Conservation (phyloP, 2,888 invertebrate genomes). For the Orchestes rusci region DNA sequence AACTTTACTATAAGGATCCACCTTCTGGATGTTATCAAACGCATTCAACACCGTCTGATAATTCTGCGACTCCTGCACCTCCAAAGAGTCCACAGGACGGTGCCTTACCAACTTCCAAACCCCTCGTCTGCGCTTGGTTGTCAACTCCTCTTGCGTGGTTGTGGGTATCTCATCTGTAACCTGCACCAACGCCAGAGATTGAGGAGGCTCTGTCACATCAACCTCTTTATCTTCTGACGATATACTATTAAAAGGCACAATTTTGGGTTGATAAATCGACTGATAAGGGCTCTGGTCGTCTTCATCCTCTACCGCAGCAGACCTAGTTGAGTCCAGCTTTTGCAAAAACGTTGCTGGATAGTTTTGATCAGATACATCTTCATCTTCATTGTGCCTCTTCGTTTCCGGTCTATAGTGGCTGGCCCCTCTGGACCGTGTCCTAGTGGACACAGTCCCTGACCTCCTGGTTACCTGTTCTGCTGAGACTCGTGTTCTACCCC, state of each 20-base stretch:
- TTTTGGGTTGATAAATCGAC: conserved; percentile 49
- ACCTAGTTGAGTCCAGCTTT: conserved; percentile 26
- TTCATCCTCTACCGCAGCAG: conserved; percentile 34
- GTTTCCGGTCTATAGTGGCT: conserved; percentile 47
- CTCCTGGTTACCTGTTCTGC: conserved; percentile 29
- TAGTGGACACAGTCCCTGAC: conserved; percentile 16
- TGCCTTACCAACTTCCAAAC: conserved; percentile 69
- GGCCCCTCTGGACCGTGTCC: conserved; percentile 47
- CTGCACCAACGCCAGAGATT: conserved; percentile 26
- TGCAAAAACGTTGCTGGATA: conserved; percentile 39
- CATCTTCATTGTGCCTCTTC: conserved; percentile 33
- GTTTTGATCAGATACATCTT: conserved; percentile 47
- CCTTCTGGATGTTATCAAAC: conserved; percentile 33
- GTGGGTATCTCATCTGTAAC: conserved; percentile 25
- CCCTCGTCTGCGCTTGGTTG: conserved; percentile 39
- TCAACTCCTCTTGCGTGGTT: neutral
- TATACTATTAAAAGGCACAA: conserved; percentile 32
- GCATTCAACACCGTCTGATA: conserved; percentile 44
- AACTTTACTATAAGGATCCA: conserved; percentile 16
- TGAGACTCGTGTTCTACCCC: conserved; percentile 29
- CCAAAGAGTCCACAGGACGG: conserved; percentile 60
- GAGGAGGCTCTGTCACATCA: neutral
- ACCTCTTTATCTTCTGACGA: neutral
- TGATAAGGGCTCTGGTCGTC: conserved; percentile 52
- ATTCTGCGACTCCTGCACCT: conserved; percentile 74